Evolutionary conservation across 2,888 invertebrate species (phyloP), one percentile per base, ranked within the genome.

Genomic region (Chouioia cunea): DNA sequence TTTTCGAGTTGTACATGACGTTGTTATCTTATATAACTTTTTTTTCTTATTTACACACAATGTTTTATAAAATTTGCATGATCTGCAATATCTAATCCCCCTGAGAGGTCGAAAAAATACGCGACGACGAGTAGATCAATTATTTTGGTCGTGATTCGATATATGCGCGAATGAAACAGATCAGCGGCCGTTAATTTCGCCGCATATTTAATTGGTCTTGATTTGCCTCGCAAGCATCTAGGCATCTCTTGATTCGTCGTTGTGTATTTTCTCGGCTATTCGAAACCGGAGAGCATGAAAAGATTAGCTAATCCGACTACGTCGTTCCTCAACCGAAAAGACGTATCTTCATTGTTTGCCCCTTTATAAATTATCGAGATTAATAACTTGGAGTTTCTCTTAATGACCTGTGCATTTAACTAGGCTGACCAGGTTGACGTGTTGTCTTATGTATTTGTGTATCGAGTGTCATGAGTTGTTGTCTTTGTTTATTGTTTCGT

Each of bases 21-120:
- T 67, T 73, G 48, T 66, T 71, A 74, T 74, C 73, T 68, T 67
- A 70, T 73, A 73, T 56, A 71, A 71, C 67, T 71, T 69, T 56
- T 58, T 18, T 53, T 67, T 64, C 65, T 54, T 74, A 74, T 74
- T 65, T 74, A 74, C 74, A 74, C 65, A 72, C 70, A 74, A 72
- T 74, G 62, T 72, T 71, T 72, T 74, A 74, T 70, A 74, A 74
- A 74, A 74, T 74, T 72, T 70, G 56, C 64, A 69, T 69, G 62
- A 68, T 67, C 66, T 65, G 70, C 70, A 66, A 50, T 67, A 20
- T 71, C 6, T 53, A 70, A 60, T 67, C 73, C 65, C 73, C 73
- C 46, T 48, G 62, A 71, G 54, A 73, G 63, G 12, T 53, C 50
- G 60, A 62, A 57, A 73, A 74, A 74, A 74, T 70, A 71, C 70